phyloP scores from a whole-genome alignment of 2,888 invertebrate genomes.

The Plutella xylostella region DNA sequence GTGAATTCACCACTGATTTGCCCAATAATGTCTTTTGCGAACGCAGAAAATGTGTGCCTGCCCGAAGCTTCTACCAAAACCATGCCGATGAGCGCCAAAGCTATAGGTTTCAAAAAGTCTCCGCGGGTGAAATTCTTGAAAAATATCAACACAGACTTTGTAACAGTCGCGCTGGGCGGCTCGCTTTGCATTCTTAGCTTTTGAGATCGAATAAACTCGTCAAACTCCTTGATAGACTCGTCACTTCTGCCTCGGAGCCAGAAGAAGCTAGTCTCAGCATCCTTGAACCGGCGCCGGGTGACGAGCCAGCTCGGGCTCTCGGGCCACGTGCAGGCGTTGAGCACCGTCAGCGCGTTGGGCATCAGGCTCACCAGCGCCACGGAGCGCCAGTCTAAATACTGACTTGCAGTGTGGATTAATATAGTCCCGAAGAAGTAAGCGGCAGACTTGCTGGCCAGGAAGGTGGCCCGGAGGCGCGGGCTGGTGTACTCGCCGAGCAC shows the following conservation, averaged over 20 bases:
- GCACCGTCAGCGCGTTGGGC: constrained; percentile 26
- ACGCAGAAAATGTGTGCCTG: constrained; percentile 38
- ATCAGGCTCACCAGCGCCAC: constrained; percentile 27
- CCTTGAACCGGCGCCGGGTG: constrained; percentile 48
- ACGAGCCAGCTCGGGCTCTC: constrained; percentile 74
- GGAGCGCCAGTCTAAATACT: constrained; percentile 30
- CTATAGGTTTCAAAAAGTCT: constrained; percentile 35
- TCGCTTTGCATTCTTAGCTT: constrained; percentile 19
- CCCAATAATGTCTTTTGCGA: constrained; percentile 38
- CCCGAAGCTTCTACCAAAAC: constrained; percentile 36
- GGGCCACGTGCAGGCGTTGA: constrained; percentile 51
- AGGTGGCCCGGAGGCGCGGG: constrained; percentile 38
- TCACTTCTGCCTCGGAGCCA: constrained; percentile 53
- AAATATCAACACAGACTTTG: too few relatives aligned
- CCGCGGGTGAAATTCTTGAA: constrained; percentile 31
- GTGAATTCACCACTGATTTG: constrained; percentile 29
- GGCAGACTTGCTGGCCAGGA: constrained; percentile 38
- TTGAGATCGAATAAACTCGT: constrained; percentile 32
- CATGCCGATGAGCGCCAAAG: constrained; percentile 27
- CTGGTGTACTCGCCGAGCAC: constrained; percentile 41
- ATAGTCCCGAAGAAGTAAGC: constrained; percentile 31
- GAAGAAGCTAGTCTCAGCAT: constrained; percentile 58
- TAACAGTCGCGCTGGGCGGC: constrained; percentile 20
- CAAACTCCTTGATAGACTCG: constrained; percentile 25
- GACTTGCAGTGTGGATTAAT: too few relatives aligned